A percentile compares a stretch with the other conserved stretches of the same genome.
Conservation (phyloP, 2,888 invertebrate genomes). For the Tipula lateralis region DNA sequence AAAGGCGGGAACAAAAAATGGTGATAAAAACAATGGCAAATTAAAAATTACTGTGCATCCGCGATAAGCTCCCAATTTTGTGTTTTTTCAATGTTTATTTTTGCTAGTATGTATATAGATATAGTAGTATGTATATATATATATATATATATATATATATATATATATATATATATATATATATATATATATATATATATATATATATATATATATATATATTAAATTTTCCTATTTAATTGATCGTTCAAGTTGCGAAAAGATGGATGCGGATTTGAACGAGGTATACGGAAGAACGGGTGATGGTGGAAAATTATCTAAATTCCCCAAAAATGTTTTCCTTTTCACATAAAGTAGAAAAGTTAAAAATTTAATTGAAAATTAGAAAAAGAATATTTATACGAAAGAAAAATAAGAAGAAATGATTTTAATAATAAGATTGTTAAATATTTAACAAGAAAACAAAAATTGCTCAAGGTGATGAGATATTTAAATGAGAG, state of each 20-base stretch:
- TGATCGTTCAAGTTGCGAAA: background rate
- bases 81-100: conserved; percentile 2
- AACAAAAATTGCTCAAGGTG: background rate
- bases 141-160: background rate
- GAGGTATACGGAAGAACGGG: background rate
- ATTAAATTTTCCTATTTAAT: background rate
- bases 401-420: background rate
- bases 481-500: background rate
- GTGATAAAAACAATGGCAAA: background rate
- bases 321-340: background rate
- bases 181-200: background rate
- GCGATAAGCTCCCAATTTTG: conserved; percentile 19
- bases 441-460: background rate
- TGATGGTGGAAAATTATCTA: background rate
- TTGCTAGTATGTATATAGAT: background rate
- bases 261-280: background rate
- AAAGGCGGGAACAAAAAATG: background rate
- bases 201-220: background rate
- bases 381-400: background rate
- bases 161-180: background rate
- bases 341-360: background rate
- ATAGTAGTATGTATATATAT: background rate
- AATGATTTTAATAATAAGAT: background rate
- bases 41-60: conserved; percentile 19
- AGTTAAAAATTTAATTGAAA: background rate